A percentile compares a stretch with the other conserved stretches of the same genome.
Conservation (phyloP, 2,888 invertebrate species). For the Sthenelais limicola region DNA sequence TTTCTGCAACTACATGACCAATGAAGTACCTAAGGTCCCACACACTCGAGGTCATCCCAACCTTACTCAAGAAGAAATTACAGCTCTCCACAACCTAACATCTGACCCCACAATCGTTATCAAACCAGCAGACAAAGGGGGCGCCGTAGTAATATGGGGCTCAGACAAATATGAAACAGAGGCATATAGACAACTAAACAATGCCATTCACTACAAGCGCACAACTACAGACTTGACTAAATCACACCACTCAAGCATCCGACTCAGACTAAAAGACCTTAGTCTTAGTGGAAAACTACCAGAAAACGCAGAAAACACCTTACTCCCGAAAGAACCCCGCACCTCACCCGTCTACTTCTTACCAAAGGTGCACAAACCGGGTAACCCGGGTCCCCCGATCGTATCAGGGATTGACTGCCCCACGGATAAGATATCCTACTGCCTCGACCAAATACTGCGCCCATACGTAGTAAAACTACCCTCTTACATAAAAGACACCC, state of each 20-base stretch:
- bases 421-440: conserved; percentile 6
- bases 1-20: not conserved
- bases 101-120: not conserved
- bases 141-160: conserved; percentile 11
- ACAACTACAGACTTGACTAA: too few species aligned
- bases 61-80: not conserved
- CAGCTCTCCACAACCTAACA: not conserved
- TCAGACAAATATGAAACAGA: not conserved
- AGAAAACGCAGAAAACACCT: not conserved
- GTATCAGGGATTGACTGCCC: conserved; percentile 19
- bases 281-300: not conserved
- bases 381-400: not conserved
- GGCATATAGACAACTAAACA: conserved; percentile 8
- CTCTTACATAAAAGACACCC: conserved; percentile 8
- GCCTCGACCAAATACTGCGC: not conserved
- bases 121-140: conserved; percentile 27
- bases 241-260: not conserved
- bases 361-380: conserved; percentile 20
- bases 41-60: not conserved
- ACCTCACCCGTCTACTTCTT: conserved; percentile 4
- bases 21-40: not conserved
- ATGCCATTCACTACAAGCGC: not conserved
- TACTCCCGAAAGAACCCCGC: not conserved
- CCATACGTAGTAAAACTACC: not conserved
- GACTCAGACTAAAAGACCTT: not conserved